Evolutionary conservation across 2,113 vertebrate genomes (phyloP), one percentile per base, ranked within the genome.

Genomic region (Cyanoderma ruficeps): DNA sequence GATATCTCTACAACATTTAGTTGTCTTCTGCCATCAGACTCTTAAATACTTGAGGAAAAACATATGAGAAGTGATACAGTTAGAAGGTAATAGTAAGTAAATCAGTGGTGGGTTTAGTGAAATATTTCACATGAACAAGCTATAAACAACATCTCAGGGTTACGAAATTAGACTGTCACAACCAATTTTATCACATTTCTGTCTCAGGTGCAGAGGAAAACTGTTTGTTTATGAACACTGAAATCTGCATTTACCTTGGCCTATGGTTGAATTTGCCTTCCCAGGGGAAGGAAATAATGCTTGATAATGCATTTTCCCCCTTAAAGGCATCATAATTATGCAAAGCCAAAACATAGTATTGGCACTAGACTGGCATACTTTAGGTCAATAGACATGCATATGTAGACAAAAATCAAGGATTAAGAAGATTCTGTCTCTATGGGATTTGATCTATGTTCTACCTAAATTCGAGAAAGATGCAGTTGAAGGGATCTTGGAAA

Each of bases 31-130:
- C 55, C 30, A 83, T 74, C 65, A 87, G 28, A 64, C 11, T 69
- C 31, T 86, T 87, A 91, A 88, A 65, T 60, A 79, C 72, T 60
- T 52, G 7, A 17, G 55, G 30, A 52, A 91, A 79, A 84, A 60
- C 4, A 60, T 31, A 22, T 69, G 17, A 80, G 19, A 92, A 87
- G 2, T 3, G 3, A 75, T 77, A 76, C 25, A 71, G 14, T 79
- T 70, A 46, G 47, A 87, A 91, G 65, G 16, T n/a, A 76, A 74
- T 67, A 93, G 25, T 69, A 93, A 84, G 70, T 85, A 93, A 93
- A 90, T 77, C 44, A 77, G 33, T 41, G 60, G n/a, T 50, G 15
- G 23, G 6, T 3, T 90, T 59, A 59, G 46, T 92, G 60, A 89
- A 94, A 96, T 81, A 90, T 80, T 94, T 91, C 74, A 84, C 57